These are phyloP conservation scores for Pseudocheirus occidentalis DNA, from an alignment of 2,797 vertebrate genomes.

Conservation along the genomic window DNA sequence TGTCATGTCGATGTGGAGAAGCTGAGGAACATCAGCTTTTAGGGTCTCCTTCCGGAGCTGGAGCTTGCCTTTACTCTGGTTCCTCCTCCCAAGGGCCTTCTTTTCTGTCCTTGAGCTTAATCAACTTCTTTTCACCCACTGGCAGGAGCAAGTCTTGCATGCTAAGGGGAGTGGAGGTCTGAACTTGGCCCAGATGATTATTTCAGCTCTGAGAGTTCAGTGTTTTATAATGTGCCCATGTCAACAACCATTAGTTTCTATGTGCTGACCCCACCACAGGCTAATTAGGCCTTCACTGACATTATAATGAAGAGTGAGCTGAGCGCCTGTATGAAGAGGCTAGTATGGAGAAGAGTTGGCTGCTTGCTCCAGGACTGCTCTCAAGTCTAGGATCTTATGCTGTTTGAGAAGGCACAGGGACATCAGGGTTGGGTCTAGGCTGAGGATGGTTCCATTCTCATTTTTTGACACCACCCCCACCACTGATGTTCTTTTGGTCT, in stretches of 20 bases:
- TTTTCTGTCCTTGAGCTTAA: not conserved
- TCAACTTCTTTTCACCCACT: not conserved
- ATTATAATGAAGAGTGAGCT: constrained; percentile 46
- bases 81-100: not conserved
- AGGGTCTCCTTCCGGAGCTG: not conserved
- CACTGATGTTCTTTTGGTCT: not conserved
- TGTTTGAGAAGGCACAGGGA: constrained; percentile 9
- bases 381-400: not conserved
- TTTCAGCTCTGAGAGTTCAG: constrained; percentile 45
- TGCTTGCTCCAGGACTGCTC: no score
- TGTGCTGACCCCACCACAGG: constrained; percentile 21
- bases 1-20: not conserved
- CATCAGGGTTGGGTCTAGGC: not conserved
- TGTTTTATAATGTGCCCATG: constrained; percentile 58
- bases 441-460: not conserved
- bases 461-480: not conserved
- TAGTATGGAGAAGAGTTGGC: no score
- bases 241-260: constrained; percentile 47
- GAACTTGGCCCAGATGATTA: constrained; percentile 23
- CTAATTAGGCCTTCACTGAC: constrained; percentile 28
- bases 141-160: not conserved
- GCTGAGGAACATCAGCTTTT: not conserved
- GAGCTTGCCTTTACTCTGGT: not conserved
- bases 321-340: not conserved
- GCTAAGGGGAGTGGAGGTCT: not conserved